Base-by-base conservation (phyloP, 2,797 vertebrate genomes). In the Rhinella marina region DNA sequence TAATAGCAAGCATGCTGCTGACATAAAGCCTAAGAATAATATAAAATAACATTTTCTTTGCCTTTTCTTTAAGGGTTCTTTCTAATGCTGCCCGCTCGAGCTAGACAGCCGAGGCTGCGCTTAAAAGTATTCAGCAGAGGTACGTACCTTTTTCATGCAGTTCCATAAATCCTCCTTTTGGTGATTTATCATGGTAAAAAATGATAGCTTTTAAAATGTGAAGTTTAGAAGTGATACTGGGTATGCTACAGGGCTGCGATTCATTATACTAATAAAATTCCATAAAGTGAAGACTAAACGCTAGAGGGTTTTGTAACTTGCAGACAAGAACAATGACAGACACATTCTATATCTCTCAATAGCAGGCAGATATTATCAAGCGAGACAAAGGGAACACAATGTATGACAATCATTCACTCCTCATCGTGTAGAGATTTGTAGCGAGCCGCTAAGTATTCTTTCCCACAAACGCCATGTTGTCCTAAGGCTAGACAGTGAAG, bases 341-440 rank as follows among this genome's bases (percentile, higher is more conserved):
- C 93, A 90, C 91, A 93, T 93, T 93, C 90, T 90, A 91, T 94
- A 92, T 95, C 94, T 94, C 94, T 94, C 92, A 94, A 91, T 90
- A 90, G 92, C 90, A 91, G 91, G 93, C 91, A 95, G 95, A 97
- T 95, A 95, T 94, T 94, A 96, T 96, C 95, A 95, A 90, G 93
- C 91, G 94, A 96, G 94, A 93, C 92, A 94, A 94, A 96, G 93
- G 92, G 92, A 95, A 95, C 93, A 96, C 93, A 96, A 96, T 93
- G 94, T 95, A 96, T 96, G 96, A 97, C 96, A 96, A 95, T 96
- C 92, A 88, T 94, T 96, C 95, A 95, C 95, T 96, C 96, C 95
- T 94, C 88, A 92, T 94, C 94, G 94, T 92, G 93, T 93, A 96
- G 94, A 96, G 94, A 96, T 96, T 96, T 96, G 95, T 94, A 94